Conservation (phyloP, 1,140 invertebrate species). For the Drosophila saltans region DNA sequence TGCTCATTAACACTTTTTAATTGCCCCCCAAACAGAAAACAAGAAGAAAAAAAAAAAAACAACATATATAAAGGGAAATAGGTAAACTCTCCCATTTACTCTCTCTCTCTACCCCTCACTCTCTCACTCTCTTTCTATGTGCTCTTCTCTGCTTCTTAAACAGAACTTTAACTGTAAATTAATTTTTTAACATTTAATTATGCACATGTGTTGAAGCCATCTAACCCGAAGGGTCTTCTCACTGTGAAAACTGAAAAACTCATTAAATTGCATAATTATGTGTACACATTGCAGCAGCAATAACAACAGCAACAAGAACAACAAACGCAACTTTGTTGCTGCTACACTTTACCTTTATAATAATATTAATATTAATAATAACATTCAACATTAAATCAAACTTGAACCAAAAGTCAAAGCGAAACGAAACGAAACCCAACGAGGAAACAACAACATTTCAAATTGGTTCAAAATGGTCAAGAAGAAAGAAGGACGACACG, state of each 20-base stretch:
- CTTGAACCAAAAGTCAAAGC: constrained; percentile 23
- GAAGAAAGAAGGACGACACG: constrained; percentile 31
- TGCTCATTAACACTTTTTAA: constrained; percentile 60
- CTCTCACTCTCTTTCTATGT: neutral
- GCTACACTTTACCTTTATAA: constrained; percentile 36
- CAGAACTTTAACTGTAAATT: constrained; percentile 40
- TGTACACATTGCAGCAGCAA: constrained; percentile 36
- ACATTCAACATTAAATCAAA: constrained; percentile 64
- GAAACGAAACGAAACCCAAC: neutral
- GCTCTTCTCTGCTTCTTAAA: neutral
- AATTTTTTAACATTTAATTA: constrained; percentile 75
- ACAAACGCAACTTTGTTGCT: constrained; percentile 49
- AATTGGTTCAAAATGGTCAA: constrained; percentile 65
- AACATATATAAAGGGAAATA: constrained; percentile 8
- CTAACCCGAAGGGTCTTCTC: constrained; percentile 23
- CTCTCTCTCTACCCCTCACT: neutral
- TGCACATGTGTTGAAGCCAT: constrained; percentile 60
- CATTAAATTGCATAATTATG: constrained; percentile 80
- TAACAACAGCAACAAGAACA: neutral
- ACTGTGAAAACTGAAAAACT: constrained; percentile 65
- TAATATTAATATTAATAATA: constrained; percentile 82
- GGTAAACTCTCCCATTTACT: neutral
- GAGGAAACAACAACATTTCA: constrained; percentile 2
- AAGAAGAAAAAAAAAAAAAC: neutral
- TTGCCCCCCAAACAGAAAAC: constrained; percentile 32